These are phyloP conservation scores for Pangasianodon hypophthalmus DNA, from an alignment of 2,113 vertebrate genomes.

Conservation along the genomic window DNA sequence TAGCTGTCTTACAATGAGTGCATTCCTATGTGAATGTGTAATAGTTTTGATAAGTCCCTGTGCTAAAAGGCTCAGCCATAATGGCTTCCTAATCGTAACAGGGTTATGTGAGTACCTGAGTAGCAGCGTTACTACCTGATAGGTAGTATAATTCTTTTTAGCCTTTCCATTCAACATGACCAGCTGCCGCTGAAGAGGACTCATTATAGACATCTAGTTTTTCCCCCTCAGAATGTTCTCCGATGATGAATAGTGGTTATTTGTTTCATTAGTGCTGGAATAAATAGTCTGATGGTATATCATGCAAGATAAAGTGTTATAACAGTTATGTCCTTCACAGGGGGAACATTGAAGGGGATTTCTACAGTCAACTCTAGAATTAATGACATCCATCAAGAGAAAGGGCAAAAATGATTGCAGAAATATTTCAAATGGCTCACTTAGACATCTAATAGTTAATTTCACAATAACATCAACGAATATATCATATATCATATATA, in stretches of 20 bases:
- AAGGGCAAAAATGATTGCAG: neutral
- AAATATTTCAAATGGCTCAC: neutral
- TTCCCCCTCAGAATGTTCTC: neutral
- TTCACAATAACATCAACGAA: neutral
- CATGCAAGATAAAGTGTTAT: neutral
- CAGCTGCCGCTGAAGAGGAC: neutral
- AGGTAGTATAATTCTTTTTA: neutral
- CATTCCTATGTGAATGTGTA: neutral
- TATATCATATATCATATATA: no score
- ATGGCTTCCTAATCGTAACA: neutral
- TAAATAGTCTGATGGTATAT: neutral
- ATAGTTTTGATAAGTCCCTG: neutral
- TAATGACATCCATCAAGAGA: neutral
- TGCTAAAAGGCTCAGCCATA: neutral
- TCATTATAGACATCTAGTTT: neutral
- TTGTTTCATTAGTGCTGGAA: neutral
- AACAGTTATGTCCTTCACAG: neutral
- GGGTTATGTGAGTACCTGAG: neutral
- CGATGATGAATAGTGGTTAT: neutral
- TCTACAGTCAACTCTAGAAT: neutral
- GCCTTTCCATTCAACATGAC: neutral
- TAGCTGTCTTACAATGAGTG: neutral
- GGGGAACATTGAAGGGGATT: neutral
- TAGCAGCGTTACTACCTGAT: no score
- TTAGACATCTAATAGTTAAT: neutral